Conservation (phyloP, 2,113 vertebrate species). For the Upupa epops region DNA sequence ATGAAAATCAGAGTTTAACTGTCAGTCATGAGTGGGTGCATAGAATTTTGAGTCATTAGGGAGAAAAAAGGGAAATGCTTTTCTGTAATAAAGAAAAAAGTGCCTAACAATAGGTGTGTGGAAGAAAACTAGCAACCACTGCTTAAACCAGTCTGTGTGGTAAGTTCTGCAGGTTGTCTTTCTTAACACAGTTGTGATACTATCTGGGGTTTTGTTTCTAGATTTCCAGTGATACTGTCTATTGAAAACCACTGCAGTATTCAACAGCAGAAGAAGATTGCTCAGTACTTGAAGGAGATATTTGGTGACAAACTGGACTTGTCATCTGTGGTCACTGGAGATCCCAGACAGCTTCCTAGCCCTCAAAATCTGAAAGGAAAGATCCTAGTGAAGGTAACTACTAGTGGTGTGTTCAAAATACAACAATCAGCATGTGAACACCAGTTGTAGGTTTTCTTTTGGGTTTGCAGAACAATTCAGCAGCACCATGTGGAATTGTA, state of each 20-base stretch:
- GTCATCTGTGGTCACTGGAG: slow-evolving; percentile 76
- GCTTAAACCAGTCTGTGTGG: neutral
- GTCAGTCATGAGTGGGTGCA: neutral
- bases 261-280: slow-evolving; percentile 96
- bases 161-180: neutral
- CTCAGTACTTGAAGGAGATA: slow-evolving; percentile 91
- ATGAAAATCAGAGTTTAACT: neutral
- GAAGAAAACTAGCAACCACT: neutral
- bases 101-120: neutral
- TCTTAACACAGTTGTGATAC: neutral
- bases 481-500: neutral
- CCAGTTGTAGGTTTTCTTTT: neutral
- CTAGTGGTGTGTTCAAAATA: neutral
- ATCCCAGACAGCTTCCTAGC: slow-evolving; percentile 87
- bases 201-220: slow-evolving; percentile 44
- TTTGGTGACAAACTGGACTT: slow-evolving; percentile 91
- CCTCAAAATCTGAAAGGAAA: slow-evolving; percentile 91
- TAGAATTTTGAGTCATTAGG: neutral
- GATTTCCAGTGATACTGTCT: slow-evolving; percentile 93
- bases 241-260: slow-evolving; percentile 97
- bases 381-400: slow-evolving; percentile 92
- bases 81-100: neutral
- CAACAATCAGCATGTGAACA: neutral
- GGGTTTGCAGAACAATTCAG: neutral
- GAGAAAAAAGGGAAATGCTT: neutral